phyloP scores from a whole-genome alignment of 2,888 invertebrate genomes.

The Latrodectus elegans region DNA sequence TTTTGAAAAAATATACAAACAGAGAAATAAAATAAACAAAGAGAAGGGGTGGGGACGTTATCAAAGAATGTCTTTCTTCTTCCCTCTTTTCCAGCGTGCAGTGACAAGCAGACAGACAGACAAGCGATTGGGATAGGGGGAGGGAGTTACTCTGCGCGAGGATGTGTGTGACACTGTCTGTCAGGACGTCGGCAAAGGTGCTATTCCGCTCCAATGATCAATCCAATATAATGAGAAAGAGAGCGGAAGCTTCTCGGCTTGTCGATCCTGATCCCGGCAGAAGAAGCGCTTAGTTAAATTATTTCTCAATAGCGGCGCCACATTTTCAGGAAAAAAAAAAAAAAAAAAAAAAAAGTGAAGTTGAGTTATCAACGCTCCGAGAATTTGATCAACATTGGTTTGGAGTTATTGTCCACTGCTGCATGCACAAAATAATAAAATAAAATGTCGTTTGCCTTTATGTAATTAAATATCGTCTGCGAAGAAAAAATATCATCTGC shows the following conservation, averaged over 20 bases:
- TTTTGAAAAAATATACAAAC: slow-evolving; percentile 17
- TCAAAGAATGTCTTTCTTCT: neutral
- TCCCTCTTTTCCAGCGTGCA: neutral
- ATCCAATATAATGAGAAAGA: slow-evolving; percentile 46
- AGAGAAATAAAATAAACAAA: slow-evolving; percentile 31
- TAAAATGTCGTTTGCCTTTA: too few relatives aligned
- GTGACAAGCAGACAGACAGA: slow-evolving; percentile 9
- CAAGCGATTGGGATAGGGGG: neutral
- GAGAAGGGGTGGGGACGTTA: neutral
- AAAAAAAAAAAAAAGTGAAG: too few relatives aligned
- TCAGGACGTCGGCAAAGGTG: slow-evolving; percentile 39
- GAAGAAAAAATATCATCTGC: too few relatives aligned
- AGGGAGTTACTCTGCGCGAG: neutral
- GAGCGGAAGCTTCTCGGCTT: slow-evolving; percentile 3
- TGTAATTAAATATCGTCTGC: too few relatives aligned
- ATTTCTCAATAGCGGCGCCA: neutral
- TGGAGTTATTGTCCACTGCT: too few relatives aligned
- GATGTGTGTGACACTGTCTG: slow-evolving; percentile 52
- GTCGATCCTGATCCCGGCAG: slow-evolving; percentile 8
- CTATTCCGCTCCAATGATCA: slow-evolving; percentile 49
- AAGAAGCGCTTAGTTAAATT: slow-evolving; percentile 24
- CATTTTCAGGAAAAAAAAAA: too few relatives aligned
- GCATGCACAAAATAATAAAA: too few relatives aligned
- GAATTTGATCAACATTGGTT: too few relatives aligned
- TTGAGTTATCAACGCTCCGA: neutral